Base-by-base conservation (phyloP, 2,797 vertebrate species). In the Esox lucius region DNA sequence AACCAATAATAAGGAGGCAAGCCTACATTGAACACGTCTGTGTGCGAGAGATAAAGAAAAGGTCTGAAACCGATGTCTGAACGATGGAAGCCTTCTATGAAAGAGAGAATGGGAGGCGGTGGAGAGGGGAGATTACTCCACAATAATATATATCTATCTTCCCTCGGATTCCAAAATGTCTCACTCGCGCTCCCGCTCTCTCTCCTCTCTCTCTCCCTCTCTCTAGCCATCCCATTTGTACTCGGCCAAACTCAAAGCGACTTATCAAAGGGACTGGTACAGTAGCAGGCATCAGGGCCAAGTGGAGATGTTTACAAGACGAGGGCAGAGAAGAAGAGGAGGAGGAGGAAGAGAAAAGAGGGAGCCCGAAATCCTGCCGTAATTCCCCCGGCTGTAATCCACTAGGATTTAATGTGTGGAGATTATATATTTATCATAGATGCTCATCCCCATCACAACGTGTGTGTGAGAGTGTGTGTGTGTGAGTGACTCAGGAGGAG, bases 371-470 rank as follows among this genome's bases (percentile, higher is more conserved):
- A 74, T 90, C 89, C 89, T 76, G 73, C 84, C 68, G 79, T 94
- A 94, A 95, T 93, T 93, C 92, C 89, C 90, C 81, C 83, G 90
- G 65, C 87, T 91, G 90, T 94, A 94, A 94, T 94, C 92, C 90
- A 83, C 65, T 76, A 83, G 91, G 91, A 89, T 92, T 94, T 93
- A 93, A 90, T 90, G 72, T 80, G 28, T 79, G 72, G 85, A 89
- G 93, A 94, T 94, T 93, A 93, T 85, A 91, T 75, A 76, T 93
- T 92, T 94, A 93, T 93, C 83, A 85, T 84, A 87, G 84, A 86
- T 88, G 83, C 78, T 93, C 90, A 91, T 92, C 85, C 86, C 75
- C 82, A 75, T 72, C 81, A 84, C 80, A 66, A 67, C 68, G n/a
- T 53, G 69, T 24, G 61, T 48, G 51, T 51, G 28, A 42, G 48